phyloP scores from a whole-genome alignment of 2,888 invertebrate genomes.

The Hydroisotoma schaefferi region DNA sequence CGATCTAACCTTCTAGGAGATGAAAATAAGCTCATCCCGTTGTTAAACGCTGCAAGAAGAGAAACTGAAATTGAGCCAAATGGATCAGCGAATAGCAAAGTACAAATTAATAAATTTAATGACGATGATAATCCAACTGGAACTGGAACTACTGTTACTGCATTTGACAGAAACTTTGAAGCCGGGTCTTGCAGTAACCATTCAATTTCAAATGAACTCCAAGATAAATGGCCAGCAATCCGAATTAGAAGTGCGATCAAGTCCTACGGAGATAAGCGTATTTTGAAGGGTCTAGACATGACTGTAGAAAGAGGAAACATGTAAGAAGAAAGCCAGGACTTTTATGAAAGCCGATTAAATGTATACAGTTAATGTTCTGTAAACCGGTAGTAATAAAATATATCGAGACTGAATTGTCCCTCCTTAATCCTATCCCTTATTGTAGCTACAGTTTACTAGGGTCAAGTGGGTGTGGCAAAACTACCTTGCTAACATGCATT shows the following conservation, averaged over 20 bases:
- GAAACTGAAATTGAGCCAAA: too few relatives aligned
- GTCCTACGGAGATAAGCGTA: slow-evolving; percentile 18
- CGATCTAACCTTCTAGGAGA: too few relatives aligned
- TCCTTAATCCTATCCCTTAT: neutral
- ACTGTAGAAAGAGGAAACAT: slow-evolving; percentile 27
- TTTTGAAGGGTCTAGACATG: slow-evolving; percentile 25
- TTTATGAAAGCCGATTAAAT: neutral
- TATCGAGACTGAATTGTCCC: neutral
- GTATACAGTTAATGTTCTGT: neutral
- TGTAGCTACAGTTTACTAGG: slow-evolving; percentile 86
- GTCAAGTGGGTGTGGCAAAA: slow-evolving; percentile 89
- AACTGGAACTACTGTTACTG: too few relatives aligned
- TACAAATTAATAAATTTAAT: too few relatives aligned
- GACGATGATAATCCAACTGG: too few relatives aligned
- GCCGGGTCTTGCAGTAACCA: too few relatives aligned
- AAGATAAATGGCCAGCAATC: too few relatives aligned
- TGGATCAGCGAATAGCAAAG: too few relatives aligned
- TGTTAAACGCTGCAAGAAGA: too few relatives aligned
- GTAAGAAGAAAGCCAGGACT: slow-evolving; percentile 9
- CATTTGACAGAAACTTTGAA: too few relatives aligned
- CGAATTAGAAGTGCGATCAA: slow-evolving; percentile 24
- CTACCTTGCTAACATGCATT: slow-evolving; percentile 81
- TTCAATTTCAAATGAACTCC: too few relatives aligned
- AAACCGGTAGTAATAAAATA: neutral
- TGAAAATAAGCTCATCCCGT: too few relatives aligned